A percentile compares a stretch with the other conserved stretches of the same genome.
phyloP scores from a whole-genome alignment of 2,113 vertebrate species.

The Alethe diademata region DNA sequence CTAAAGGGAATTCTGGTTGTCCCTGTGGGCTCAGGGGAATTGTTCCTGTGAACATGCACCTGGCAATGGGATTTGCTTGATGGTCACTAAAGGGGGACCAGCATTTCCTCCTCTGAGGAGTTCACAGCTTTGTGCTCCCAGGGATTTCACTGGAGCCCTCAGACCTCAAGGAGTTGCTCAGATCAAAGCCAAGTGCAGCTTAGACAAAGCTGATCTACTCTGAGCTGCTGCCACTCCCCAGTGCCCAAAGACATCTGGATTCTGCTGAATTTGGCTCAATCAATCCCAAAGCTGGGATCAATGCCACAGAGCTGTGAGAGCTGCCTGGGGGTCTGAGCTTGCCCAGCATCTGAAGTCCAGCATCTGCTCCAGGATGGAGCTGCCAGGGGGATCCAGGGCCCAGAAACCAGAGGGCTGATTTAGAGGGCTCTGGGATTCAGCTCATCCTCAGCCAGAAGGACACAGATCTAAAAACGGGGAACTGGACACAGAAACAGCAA shows the following conservation, averaged over 20 bases:
- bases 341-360: neutral
- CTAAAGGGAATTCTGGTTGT: neutral
- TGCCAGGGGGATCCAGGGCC: neutral
- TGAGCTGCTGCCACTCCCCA: neutral
- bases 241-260: accelerated
- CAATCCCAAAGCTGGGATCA: neutral
- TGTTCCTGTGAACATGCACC: neutral
- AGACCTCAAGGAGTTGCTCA: neutral
- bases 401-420: neutral
- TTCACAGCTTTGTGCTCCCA: neutral
- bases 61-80: neutral
- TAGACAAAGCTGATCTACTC: neutral
- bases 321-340: neutral
- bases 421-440: neutral
- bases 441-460: neutral
- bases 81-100: neutral
- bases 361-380: neutral
- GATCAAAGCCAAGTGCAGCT: neutral
- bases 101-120: neutral
- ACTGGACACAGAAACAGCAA: neutral
- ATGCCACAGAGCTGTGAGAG: neutral
- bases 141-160: neutral
- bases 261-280: neutral
- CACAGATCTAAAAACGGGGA: neutral
- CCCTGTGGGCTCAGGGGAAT: neutral